Evolutionary conservation across 2,797 vertebrate genomes (phyloP), one percentile per base, ranked within the genome.

Genomic region (Anolis apletophallus): DNA sequence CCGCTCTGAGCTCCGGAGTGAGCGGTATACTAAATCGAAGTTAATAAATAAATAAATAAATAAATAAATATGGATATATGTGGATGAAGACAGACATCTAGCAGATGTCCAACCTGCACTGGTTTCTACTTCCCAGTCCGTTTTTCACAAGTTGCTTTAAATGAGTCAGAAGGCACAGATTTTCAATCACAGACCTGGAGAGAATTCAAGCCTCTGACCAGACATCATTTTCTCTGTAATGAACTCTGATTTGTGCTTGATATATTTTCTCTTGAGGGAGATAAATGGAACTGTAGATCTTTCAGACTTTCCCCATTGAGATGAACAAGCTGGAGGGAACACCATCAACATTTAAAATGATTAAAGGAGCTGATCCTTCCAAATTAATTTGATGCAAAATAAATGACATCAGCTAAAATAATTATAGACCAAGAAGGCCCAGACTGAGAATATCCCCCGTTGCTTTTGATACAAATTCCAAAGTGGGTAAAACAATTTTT

Each of bases 261-360:
- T 57, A 73, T 72, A 72, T 50, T 64, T 64, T 10, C 29, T 29
- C 61, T 64, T 21, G 32, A 86, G 81, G 1, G 52, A 80, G 59
- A 80, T 81, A 85, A 85, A 73, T 90, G 79, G 91, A 91, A 87
- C 67, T 74, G 73, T 90, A 92, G 92, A 94, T 90, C 86, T 46
- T 84, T 86, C 82, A 14, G 68, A 84, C 73, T 82, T 57, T 73
- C 26, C 85, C 79, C 61, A 67, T 77, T 88, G 68, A 88, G 90
- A 80, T 29, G 67, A 55, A 40, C 77, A 91, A 89, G 87, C 92
- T 34, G 16, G 73, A 40, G 23, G 80, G 86, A 87, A 81, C 76
- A 87, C 71, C 79, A 84, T 7, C 76, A 89, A 61, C 79, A 71
- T 87, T 78, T 85, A 87, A 94, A 92, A 84, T 92, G 91, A 92